Conservation (phyloP, 2,888 invertebrate species). For the Campoplex capitator region DNA sequence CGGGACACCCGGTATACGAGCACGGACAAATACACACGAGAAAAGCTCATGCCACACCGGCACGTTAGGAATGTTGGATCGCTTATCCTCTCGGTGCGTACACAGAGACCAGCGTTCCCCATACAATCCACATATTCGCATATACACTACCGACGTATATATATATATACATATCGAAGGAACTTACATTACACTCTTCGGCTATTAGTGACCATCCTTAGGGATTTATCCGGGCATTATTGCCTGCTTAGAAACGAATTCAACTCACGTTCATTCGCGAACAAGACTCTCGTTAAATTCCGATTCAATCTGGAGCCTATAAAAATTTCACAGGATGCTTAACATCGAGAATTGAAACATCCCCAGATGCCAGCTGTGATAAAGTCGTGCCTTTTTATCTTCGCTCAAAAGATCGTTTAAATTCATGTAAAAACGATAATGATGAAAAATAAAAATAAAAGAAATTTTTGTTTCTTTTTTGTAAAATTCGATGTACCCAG, state of each 20-base stretch:
- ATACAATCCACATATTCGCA: constrained; percentile 13
- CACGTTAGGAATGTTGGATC: constrained; percentile 57
- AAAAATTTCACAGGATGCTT: constrained; percentile 40
- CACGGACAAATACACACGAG: not conserved
- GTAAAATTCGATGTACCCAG: not conserved
- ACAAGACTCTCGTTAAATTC: constrained; percentile 56
- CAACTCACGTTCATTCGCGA: constrained; percentile 59
- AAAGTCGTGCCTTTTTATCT: not conserved
- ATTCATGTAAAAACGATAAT: not conserved
- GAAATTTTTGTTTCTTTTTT: too few relatives aligned
- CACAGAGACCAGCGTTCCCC: not conserved
- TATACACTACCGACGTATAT: not conserved
- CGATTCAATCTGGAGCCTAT: constrained; percentile 8
- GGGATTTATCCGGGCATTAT: constrained; percentile 26
- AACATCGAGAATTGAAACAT: constrained; percentile 25
- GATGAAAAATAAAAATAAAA: not conserved
- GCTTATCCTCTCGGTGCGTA: constrained; percentile 21
- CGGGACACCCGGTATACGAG: not conserved
- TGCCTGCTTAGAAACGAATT: constrained; percentile 56
- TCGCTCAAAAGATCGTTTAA: not conserved
- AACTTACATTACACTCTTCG: constrained; percentile 39
- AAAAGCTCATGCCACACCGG: constrained; percentile 46
- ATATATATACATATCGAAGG: not conserved
- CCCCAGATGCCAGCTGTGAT: not conserved
- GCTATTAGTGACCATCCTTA: constrained; percentile 45